Evolutionary conservation across 2,797 vertebrate genomes (phyloP).

Genomic region (Tamandua tetradactyla): DNA sequence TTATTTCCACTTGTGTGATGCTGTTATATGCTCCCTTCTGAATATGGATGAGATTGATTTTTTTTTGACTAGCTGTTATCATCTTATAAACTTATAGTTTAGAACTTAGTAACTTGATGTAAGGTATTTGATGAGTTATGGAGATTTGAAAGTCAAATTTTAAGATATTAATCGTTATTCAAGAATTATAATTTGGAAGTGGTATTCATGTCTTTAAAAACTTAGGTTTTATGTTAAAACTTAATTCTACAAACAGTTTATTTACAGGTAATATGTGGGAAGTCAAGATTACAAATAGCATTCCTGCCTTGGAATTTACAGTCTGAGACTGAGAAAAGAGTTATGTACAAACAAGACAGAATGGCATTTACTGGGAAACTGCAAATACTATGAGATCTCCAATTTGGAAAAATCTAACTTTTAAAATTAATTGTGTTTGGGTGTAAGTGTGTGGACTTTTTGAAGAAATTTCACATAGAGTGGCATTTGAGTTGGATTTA

Average conservation of each 20-base stretch:
- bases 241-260: background rate
- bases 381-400: background rate
- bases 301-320: background rate
- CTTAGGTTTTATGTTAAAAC: background rate
- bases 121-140: too few species aligned
- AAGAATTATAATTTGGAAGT: background rate
- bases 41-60: background rate
- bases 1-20: conserved; percentile 14
- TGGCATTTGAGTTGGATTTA: conserved; percentile 7
- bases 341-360: background rate
- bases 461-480: background rate
- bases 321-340: background rate
- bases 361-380: background rate
- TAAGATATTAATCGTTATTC: background rate
- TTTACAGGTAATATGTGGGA: background rate
- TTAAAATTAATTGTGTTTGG: background rate
- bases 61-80: background rate
- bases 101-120: background rate
- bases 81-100: background rate
- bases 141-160: background rate
- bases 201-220: background rate
- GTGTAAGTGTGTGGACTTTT: background rate
- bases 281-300: conserved; percentile 3
- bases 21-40: background rate
- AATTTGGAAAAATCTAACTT: background rate